Evolutionary conservation across 2,113 vertebrate genomes (phyloP), one percentile per base, ranked within the genome.

Genomic region (Oncorhynchus masou): DNA sequence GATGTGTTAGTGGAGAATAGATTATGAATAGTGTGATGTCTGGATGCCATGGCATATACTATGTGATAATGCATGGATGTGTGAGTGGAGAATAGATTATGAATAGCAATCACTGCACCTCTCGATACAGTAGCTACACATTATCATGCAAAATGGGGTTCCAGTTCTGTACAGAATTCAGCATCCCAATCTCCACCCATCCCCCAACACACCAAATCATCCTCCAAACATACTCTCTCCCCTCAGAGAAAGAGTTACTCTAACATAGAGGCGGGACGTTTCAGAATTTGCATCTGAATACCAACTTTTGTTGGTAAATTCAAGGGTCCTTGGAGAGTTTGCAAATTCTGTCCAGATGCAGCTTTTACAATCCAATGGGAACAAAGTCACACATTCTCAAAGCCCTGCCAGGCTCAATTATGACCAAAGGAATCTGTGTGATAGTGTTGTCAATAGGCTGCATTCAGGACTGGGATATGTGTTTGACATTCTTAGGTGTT

Each of bases 301-400:
- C 73, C 77, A 89, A 91, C 90, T 91, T 90, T 92, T 91, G 88
- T 92, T 91, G 84, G 87, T 91, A 90, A 90, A 91, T 92, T 92
- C 89, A 91, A 92, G 90, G 89, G 88, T 89, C 87, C 90, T 92
- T 85, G 74, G 90, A 87, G 90, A 86, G 91, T 93, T 90, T 89
- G 82, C 80, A 86, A 86, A 88, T 88, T 91, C 87, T 79, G 84
- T 45, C 39, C 39, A 45, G 39, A 45, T 45, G 39, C 39, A 45
- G 39, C 39, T 45, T 45, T 45, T 45, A 45, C 39, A 45, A 45
- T 57, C 84, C 83, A 86, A 75, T 87, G 87, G 87, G 88, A 89
- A 90, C 90, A 86, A 86, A 90, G 88, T 92, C 87, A 88, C 89
- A 91, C 88, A 85, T 89, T 86, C 86, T 87, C 86, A 81, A 86